These are phyloP conservation scores for Dendrocincla tyrannina DNA, from an alignment of 2,797 vertebrate genomes.

Conservation along the genomic window DNA sequence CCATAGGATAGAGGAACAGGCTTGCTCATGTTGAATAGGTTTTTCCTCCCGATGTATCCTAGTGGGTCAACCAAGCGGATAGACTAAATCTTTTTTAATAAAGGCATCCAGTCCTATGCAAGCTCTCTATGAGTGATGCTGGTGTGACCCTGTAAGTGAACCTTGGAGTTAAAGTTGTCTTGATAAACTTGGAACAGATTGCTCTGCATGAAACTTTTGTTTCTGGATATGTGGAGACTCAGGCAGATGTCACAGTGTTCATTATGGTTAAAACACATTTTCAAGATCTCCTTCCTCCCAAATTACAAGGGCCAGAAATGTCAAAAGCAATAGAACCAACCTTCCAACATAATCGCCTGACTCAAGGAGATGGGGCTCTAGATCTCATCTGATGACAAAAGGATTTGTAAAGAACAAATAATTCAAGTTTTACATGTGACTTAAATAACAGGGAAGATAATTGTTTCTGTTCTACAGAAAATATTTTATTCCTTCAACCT, in stretches of 20 bases:
- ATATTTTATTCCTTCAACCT: background rate
- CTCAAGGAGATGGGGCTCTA: conserved; percentile 4
- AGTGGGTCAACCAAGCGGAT: background rate
- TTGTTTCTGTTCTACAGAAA: background rate
- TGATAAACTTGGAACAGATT: conserved; percentile 35
- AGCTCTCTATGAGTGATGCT: background rate
- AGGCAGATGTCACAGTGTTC: background rate
- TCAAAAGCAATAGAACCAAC: conserved; percentile 15
- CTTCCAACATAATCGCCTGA: conserved; percentile 17
- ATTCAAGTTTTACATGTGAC: background rate
- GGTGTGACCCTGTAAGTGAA: accelerated
- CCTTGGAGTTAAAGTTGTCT: background rate
- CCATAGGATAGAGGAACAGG: background rate
- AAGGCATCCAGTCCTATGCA: background rate
- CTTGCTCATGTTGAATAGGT: background rate
- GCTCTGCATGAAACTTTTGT: background rate
- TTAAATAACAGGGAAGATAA: background rate
- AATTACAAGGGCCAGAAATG: conserved; percentile 17
- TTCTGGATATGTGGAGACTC: conserved; percentile 12
- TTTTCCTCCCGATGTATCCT: background rate
- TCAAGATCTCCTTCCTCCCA: conserved; percentile 28
- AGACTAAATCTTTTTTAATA: background rate
- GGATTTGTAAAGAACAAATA: background rate
- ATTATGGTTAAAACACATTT: conserved; percentile 20
- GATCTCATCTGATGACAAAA: conserved; percentile 18